Evolutionary conservation across 2,797 vertebrate species (phyloP).

Genomic region (Gambusia yucatana): DNA sequence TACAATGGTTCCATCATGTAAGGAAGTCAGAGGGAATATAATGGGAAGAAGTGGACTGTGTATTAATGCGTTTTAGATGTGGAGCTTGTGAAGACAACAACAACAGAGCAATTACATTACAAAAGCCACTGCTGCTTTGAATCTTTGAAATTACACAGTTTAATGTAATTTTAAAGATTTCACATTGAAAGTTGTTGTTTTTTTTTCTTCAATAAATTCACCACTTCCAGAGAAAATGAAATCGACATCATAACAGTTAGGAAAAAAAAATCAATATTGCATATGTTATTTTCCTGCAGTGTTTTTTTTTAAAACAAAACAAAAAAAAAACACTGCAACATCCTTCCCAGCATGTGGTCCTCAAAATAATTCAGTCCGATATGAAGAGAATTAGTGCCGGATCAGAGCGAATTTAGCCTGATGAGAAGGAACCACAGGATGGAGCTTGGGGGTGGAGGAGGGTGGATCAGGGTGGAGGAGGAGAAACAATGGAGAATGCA

Average conservation of each 20-base stretch:
- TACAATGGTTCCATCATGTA: constrained; percentile 72
- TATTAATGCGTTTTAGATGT: constrained; percentile 74
- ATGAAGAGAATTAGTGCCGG: constrained; percentile 67
- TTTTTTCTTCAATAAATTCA: constrained; percentile 8
- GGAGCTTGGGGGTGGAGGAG: constrained; percentile 37
- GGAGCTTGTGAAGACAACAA: constrained; percentile 40
- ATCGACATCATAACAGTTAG: constrained; percentile 5
- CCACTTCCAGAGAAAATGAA: constrained; percentile 4
- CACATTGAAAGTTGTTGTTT: neutral
- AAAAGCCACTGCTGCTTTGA: constrained; percentile 28
- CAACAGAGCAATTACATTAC: constrained; percentile 80
- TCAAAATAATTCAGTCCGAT: constrained; percentile 69
- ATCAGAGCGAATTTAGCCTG: constrained; percentile 69
- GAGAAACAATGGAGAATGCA: constrained; percentile 74
- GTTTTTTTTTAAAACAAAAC: neutral
- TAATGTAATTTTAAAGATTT: no score
- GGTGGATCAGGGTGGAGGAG: no score
- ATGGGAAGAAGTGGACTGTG: constrained; percentile 53
- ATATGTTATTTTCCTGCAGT: constrained; percentile 3
- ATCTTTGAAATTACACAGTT: no score
- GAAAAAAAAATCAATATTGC: constrained; percentile 17
- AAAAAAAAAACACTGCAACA: constrained; percentile 29
- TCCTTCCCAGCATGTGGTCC: constrained; percentile 56
- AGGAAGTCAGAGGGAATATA: constrained; percentile 62
- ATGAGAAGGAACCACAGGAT: constrained; percentile 72